phyloP scores from a whole-genome alignment of 2,113 vertebrate genomes.

The Laterallus jamaicensis region DNA sequence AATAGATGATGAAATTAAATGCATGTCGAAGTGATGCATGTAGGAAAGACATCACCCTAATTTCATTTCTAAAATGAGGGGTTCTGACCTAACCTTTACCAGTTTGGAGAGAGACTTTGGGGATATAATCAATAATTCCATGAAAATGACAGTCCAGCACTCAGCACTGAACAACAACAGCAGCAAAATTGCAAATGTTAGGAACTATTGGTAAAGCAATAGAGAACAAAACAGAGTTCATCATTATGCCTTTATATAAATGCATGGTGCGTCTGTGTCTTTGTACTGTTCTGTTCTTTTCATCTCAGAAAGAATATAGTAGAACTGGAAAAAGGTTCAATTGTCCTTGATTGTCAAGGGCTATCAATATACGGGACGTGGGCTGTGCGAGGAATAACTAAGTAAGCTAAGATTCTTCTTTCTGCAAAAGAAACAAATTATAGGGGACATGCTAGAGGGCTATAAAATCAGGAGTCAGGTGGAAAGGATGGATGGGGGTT shows the following conservation, averaged over 20 bases:
- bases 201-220: conserved; percentile 32
- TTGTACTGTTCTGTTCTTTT: conserved; percentile 51
- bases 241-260: conserved; percentile 53
- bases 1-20: background rate
- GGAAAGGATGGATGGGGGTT: conserved; percentile 12
- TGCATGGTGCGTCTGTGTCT: conserved; percentile 19
- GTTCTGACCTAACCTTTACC: background rate
- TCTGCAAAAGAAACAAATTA: conserved; percentile 33
- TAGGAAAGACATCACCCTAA: background rate
- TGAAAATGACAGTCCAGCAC: background rate
- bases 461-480: conserved; percentile 40
- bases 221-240: conserved; percentile 30
- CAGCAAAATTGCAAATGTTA: background rate
- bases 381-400: conserved; percentile 53
- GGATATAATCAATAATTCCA: background rate
- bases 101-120: background rate
- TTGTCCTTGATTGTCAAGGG: conserved; percentile 65
- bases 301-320: conserved; percentile 47
- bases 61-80: conserved; percentile 1
- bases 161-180: background rate
- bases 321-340: conserved; percentile 59
- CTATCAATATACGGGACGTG: conserved; percentile 44
- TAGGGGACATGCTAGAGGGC: background rate
- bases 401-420: conserved; percentile 19
- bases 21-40: background rate